Conservation (phyloP, 2,797 vertebrate genomes). For the Synanceia verrucosa region DNA sequence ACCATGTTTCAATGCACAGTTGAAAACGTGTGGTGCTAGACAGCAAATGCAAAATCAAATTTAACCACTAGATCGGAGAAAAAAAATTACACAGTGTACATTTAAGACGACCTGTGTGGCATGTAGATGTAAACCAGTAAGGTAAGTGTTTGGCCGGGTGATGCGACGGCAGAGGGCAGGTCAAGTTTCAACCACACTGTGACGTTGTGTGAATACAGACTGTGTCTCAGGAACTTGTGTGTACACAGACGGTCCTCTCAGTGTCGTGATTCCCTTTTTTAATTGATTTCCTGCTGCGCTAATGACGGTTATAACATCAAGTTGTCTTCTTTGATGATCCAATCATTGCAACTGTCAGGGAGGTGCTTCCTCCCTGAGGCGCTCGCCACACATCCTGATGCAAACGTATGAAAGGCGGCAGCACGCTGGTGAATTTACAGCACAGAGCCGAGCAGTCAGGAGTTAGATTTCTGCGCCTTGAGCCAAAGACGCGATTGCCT, state of each 20-base stretch:
- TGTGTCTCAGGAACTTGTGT: not conserved
- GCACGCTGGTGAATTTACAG: conserved; percentile 40
- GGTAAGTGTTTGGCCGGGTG: not conserved
- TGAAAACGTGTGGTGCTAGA: too few relatives aligned
- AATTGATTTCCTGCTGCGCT: conserved; percentile 59
- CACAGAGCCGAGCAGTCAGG: conserved; percentile 9
- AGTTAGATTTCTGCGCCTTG: conserved; percentile 37
- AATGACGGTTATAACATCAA: conserved; percentile 49
- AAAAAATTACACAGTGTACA: too few relatives aligned
- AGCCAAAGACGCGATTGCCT: conserved; percentile 54
- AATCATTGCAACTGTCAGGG: conserved; percentile 46
- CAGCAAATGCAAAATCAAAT: too few relatives aligned
- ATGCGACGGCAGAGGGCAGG: not conserved
- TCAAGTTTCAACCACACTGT: not conserved
- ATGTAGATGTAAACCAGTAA: too few relatives aligned
- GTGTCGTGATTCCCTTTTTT: conserved; percentile 28
- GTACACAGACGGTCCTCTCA: not conserved
- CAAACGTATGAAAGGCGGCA: conserved; percentile 16
- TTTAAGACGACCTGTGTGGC: too few relatives aligned
- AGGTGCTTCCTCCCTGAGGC: conserved; percentile 6
- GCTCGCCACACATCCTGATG: conserved; percentile 1
- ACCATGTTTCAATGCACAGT: too few relatives aligned
- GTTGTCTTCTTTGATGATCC: conserved; percentile 57
- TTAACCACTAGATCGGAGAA: too few relatives aligned
- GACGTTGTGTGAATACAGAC: not conserved